phyloP scores from a whole-genome alignment of 2,888 invertebrate genomes.

The Drosophila neonasuta region DNA sequence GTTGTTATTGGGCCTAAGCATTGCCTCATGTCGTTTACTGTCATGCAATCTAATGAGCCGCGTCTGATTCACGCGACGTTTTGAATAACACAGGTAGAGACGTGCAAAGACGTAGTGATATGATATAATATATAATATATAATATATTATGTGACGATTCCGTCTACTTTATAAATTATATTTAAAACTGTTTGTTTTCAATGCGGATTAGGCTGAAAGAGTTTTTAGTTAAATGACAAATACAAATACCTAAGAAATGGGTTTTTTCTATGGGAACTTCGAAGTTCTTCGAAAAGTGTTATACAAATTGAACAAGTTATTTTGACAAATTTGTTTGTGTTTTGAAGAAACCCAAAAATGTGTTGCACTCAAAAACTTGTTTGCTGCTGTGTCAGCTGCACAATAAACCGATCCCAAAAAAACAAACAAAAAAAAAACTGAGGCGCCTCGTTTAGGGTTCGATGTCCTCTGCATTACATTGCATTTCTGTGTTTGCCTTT shows the following conservation, averaged over 20 bases:
- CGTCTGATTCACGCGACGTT: conserved; percentile 36
- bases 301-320: conserved; percentile 5
- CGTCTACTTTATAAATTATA: neutral
- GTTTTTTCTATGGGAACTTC: neutral
- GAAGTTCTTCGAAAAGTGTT: neutral
- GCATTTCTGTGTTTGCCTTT: conserved; percentile 12
- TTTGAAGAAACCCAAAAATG: neutral
- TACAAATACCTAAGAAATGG: neutral
- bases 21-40: conserved; percentile 32
- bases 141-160: neutral
- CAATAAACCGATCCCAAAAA: conserved; percentile 9
- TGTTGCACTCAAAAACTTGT: conserved; percentile 23
- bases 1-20: conserved; percentile 29
- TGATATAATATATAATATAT: conserved; percentile 19
- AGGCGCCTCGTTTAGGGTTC: conserved; percentile 24
- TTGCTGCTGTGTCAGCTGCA: conserved; percentile 24
- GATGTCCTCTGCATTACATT: conserved; percentile 33
- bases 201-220: neutral
- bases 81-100: conserved; percentile 5
- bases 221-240: neutral
- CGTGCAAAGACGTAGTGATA: neutral
- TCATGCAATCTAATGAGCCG: conserved; percentile 64
- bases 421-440: neutral
- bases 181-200: neutral
- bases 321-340: neutral